Evolutionary conservation across 2,797 vertebrate species (phyloP), one percentile per base, ranked within the genome.

Genomic region (Leucoraja ocellata): DNA sequence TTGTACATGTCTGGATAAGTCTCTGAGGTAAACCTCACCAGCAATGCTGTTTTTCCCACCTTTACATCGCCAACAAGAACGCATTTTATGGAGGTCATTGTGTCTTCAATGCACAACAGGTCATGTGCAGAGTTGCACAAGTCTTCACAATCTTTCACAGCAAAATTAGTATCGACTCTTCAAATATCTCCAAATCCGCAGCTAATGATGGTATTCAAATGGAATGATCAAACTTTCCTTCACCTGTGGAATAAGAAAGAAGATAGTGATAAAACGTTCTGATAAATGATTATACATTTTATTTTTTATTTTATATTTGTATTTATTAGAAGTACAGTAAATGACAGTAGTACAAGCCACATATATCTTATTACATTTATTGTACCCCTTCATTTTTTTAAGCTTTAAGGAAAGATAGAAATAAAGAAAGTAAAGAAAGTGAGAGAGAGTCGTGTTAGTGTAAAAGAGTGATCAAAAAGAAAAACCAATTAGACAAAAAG

Each of bases 21-120:
- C 96, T 99, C 98, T 0, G 98, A 98, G 63, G 98, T 99, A 95
- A 99, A 99, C 93, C 98, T 98, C 71, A 99, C 97, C 94, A 99
- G 94, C 39, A 99, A 96, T 0, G 98, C 97, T 0, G 98, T 99
- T 95, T 99, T 99, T 4, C 99, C 99, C 65, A 99, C 98, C 0
- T 98, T 98, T 0, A 96, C 97, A 96, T 99, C 98, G 28, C 99
- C 99, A 1, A 99, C 98, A 94, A 99, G 94, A 76, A 99, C 99
- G 0, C 98, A 99, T 94, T 99, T 99, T 94, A 99, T 94, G 0
- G 98, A 97, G 94, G 97, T 97, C 95, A 98, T 98, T 94, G 95
- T 92, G 90, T 71, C 90, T 73, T n/a, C 39, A 74, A 92, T n/a
- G 73, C 39, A 54, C 14, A 76, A 11, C 7, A 39, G 32, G 25